Evolutionary conservation across 2,888 invertebrate genomes (phyloP).

Genomic region (Oxycera nigricornis): DNA sequence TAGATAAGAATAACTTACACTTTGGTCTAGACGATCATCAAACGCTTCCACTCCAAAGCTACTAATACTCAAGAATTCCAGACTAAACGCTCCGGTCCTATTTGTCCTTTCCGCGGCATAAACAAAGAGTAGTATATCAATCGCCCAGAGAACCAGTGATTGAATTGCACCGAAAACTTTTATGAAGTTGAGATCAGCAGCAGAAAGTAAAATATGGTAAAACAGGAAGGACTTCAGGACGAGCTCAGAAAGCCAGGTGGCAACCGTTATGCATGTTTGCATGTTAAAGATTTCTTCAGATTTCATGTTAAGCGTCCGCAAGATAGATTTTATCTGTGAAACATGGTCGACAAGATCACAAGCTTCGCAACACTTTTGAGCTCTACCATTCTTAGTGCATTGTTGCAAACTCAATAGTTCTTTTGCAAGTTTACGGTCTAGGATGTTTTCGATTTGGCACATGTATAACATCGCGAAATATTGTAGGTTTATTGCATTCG

Average conservation of each 20-base stretch:
- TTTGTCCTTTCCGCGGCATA: not conserved
- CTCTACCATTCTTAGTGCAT: not conserved
- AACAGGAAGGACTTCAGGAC: not conserved
- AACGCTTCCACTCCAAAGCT: not conserved
- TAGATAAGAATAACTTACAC: too few species aligned
- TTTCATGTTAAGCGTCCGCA: not conserved
- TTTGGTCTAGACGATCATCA: not conserved
- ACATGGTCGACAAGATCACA: not conserved
- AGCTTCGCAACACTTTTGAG: not conserved
- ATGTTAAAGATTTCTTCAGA: not conserved
- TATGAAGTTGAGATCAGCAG: not conserved
- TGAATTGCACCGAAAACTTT: not conserved
- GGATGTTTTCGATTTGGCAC: not conserved
- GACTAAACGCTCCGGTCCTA: not conserved
- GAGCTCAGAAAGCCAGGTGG: not conserved
- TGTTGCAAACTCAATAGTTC: not conserved
- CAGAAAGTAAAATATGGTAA: not conserved
- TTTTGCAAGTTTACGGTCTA: not conserved
- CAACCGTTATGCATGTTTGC: not conserved
- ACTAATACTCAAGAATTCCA: not conserved
- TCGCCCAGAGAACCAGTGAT: not conserved
- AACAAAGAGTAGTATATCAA: not conserved
- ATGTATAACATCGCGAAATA: constrained; percentile 2
- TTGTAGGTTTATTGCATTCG: not conserved
- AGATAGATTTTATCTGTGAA: not conserved